phyloP scores from a whole-genome alignment of 1,140 invertebrate species.

The Potamilus streckersoni region DNA sequence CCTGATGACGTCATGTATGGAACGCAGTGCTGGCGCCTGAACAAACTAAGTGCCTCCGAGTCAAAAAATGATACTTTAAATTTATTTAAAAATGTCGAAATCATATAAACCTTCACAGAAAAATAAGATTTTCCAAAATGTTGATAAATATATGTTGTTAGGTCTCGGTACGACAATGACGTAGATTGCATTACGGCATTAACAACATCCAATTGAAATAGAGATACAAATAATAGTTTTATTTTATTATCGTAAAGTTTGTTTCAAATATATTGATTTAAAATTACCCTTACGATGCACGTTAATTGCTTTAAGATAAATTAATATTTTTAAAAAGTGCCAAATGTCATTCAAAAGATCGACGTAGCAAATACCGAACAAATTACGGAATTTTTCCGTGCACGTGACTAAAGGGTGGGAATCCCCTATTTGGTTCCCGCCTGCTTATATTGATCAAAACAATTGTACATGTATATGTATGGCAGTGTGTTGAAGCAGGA shows the following conservation, averaged over 20 bases:
- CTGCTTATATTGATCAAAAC: constrained; percentile 36
- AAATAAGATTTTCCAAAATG: neutral
- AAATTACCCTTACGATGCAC: neutral
- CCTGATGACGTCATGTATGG: constrained; percentile 37
- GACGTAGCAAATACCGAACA: constrained; percentile 22
- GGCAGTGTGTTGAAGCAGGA: too few relatives aligned
- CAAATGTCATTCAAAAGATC: neutral
- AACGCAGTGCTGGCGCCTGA: constrained; percentile 14
- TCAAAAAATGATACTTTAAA: neutral
- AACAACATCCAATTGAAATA: neutral
- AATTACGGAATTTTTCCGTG: constrained; percentile 28
- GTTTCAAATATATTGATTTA: neutral
- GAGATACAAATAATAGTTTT: too few relatives aligned
- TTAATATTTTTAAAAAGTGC: constrained; percentile 4
- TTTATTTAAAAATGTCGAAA: too few relatives aligned
- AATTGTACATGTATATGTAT: constrained; percentile 14
- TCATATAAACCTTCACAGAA: too few relatives aligned
- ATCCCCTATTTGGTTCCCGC: constrained; percentile 51
- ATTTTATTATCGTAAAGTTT: neutral
- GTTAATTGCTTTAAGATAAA: neutral
- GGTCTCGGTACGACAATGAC: neutral
- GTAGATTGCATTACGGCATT: neutral
- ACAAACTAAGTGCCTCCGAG: neutral
- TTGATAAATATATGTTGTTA: neutral
- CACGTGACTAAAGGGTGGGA: constrained; percentile 41